Evolutionary conservation across 53 echinoderm and acorn worm species (phyloP).

Genomic region (Echinometra lucunter): DNA sequence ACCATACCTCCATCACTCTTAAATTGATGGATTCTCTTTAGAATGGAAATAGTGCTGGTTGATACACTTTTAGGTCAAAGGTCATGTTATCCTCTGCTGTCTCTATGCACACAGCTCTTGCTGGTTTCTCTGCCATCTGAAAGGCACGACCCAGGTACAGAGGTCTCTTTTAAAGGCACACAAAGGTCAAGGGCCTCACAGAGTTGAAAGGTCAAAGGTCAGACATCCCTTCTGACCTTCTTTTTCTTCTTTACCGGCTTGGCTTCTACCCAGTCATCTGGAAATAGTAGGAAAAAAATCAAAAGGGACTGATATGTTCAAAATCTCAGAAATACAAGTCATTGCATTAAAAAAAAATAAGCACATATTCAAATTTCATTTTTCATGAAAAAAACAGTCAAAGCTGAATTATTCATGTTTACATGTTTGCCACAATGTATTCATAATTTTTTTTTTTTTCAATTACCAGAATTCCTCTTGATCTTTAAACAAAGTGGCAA

Average conservation of each 20-base stretch:
- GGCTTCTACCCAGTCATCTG: slow-evolving; percentile 91
- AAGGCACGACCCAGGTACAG: slow-evolving; percentile 59
- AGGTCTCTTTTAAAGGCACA: slow-evolving; percentile 57
- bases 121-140: neutral
- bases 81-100: slow-evolving; percentile 8
- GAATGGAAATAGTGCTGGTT: neutral
- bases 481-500: too few relatives aligned
- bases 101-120: slow-evolving; percentile 15
- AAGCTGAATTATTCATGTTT: too few relatives aligned
- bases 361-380: too few relatives aligned
- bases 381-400: too few relatives aligned
- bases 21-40: neutral
- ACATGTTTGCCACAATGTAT: too few relatives aligned
- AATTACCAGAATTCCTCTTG: too few relatives aligned
- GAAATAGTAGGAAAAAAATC: neutral
- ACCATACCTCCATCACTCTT: neutral
- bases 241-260: slow-evolving; percentile 85
- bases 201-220: slow-evolving; percentile 53
- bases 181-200: slow-evolving; percentile 43
- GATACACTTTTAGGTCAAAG: neutral
- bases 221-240: slow-evolving; percentile 85
- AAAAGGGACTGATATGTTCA: neutral
- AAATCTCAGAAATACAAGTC: neutral
- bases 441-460: too few relatives aligned
- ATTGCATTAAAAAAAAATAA: too few relatives aligned